Evolutionary conservation across 1,140 invertebrate genomes (phyloP).

Genomic region (Penaeus japonicus): DNA sequence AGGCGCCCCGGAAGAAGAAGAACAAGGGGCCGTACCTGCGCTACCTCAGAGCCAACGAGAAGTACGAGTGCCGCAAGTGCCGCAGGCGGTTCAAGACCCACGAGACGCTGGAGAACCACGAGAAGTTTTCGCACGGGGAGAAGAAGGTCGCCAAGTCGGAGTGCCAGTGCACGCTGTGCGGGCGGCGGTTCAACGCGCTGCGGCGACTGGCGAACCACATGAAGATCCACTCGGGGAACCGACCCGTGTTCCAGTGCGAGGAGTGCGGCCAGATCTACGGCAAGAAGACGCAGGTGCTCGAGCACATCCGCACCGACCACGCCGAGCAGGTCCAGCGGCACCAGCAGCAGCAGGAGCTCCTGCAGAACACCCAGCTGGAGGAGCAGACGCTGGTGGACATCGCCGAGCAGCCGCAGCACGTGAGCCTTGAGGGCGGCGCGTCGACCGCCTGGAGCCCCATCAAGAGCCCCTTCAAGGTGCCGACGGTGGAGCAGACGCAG

Average conservation of each 20-base stretch:
- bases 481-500: slow-evolving; percentile 51
- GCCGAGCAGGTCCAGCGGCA: slow-evolving; percentile 55
- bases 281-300: slow-evolving; percentile 57
- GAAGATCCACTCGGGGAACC: slow-evolving; percentile 55
- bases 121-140: slow-evolving; percentile 47
- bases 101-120: slow-evolving; percentile 47
- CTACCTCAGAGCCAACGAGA: slow-evolving; percentile 52
- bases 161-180: slow-evolving; percentile 43
- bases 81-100: slow-evolving; percentile 49
- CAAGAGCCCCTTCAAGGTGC: slow-evolving; percentile 48
- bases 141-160: slow-evolving; percentile 45
- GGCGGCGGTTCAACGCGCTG: slow-evolving; percentile 50
- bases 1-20: slow-evolving; percentile 42
- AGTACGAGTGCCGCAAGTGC: slow-evolving; percentile 49
- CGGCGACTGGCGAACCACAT: slow-evolving; percentile 49
- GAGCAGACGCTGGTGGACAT: slow-evolving; percentile 23
- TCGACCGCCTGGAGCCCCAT: slow-evolving; percentile 35
- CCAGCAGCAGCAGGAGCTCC: slow-evolving; percentile 38
- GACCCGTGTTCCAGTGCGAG: slow-evolving; percentile 58
- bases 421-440: neutral
- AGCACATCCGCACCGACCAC: slow-evolving; percentile 57
- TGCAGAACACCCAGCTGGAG: slow-evolving; percentile 42
- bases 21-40: slow-evolving; percentile 55
- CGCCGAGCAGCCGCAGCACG: slow-evolving; percentile 4
- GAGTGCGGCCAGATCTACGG: slow-evolving; percentile 58